Evolutionary conservation across 2,113 vertebrate genomes (phyloP).

Genomic region (Anguilla rostrata): DNA sequence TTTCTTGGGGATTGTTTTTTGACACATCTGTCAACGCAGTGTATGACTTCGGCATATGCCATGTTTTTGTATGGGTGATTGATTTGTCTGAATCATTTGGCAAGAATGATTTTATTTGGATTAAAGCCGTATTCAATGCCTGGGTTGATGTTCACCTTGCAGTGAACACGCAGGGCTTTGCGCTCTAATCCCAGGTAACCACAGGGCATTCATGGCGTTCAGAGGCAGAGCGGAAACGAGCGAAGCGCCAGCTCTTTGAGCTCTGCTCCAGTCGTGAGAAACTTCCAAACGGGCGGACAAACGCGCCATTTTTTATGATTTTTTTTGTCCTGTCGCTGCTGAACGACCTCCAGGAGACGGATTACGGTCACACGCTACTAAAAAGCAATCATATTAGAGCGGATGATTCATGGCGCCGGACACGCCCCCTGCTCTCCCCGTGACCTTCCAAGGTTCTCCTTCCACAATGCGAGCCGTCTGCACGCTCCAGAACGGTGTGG

Average conservation of each 20-base stretch:
- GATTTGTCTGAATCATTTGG: neutral
- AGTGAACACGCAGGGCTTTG: neutral
- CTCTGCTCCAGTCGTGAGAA: neutral
- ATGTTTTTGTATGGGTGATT: neutral
- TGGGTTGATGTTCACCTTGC: neutral
- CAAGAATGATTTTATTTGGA: neutral
- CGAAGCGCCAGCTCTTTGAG: neutral
- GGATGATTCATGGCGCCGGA: neutral
- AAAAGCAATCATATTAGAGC: conserved; percentile 4
- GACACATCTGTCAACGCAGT: neutral
- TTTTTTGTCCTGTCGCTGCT: neutral
- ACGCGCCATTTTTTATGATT: neutral
- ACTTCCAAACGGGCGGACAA: neutral
- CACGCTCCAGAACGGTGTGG: too few species aligned
- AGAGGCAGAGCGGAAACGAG: neutral
- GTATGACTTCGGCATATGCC: neutral
- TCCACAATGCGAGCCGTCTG: neutral
- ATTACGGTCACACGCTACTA: neutral
- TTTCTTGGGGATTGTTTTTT: neutral
- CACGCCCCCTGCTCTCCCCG: neutral
- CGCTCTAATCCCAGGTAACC: neutral
- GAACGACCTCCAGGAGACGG: neutral
- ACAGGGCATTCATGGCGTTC: neutral
- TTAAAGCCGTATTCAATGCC: too few species aligned
- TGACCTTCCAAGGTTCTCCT: neutral